A percentile compares a stretch with the other conserved stretches of the same genome.
Conservation (phyloP, 2,888 invertebrate species). For the Meiosimyza decipiens region DNA sequence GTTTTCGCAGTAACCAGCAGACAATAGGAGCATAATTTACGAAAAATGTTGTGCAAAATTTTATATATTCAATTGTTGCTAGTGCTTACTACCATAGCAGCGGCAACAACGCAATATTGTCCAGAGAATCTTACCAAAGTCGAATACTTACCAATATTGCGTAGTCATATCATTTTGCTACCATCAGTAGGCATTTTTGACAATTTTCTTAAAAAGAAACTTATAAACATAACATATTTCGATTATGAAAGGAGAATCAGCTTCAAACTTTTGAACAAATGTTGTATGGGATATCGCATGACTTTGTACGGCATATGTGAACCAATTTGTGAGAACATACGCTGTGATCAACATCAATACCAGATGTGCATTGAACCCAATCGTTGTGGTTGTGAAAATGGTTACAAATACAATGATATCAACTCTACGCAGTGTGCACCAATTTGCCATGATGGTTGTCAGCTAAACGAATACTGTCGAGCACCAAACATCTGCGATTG, state of each 20-base stretch:
- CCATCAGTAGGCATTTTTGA: not conserved
- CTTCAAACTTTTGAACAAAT: slow-evolving; percentile 52
- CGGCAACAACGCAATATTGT: slow-evolving; percentile 5
- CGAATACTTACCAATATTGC: not conserved
- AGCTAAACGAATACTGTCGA: slow-evolving; percentile 53
- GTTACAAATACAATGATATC: slow-evolving; percentile 46
- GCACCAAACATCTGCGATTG: slow-evolving; percentile 68
- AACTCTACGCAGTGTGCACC: slow-evolving; percentile 53
- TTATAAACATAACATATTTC: too few relatives aligned
- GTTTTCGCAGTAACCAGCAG: too few relatives aligned
- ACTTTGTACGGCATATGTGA: slow-evolving; percentile 61
- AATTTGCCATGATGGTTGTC: slow-evolving; percentile 50
- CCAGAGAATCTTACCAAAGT: not conserved
- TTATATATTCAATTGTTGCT: too few relatives aligned
- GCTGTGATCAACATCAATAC: slow-evolving; percentile 41
- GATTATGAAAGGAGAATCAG: slow-evolving; percentile 52
- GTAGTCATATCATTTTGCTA: not conserved
- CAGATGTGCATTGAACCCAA: slow-evolving; percentile 57
- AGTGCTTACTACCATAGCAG: not conserved
- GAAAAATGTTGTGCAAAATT: too few relatives aligned
- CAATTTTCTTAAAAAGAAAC: too few relatives aligned
- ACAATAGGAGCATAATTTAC: too few relatives aligned
- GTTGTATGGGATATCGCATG: slow-evolving; percentile 58
- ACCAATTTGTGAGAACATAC: slow-evolving; percentile 63
- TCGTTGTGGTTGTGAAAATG: slow-evolving; percentile 47